phyloP scores from a whole-genome alignment of 2,797 vertebrate genomes.

The Sebastes iracundus region DNA sequence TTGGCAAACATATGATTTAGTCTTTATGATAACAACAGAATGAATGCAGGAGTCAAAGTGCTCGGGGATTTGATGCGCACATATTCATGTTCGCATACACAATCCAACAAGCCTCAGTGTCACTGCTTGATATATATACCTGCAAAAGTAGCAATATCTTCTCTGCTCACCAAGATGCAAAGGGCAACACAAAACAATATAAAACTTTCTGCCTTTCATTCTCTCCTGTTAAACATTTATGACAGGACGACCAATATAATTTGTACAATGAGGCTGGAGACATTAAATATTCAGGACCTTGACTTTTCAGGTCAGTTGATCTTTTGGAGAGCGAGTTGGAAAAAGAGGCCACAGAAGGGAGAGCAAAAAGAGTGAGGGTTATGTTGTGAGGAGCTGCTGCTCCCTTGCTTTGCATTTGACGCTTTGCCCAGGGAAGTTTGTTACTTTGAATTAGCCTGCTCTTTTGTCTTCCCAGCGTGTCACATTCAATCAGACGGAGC shows the following conservation, averaged over 20 bases:
- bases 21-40: slow-evolving; percentile 57
- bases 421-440: slow-evolving; percentile 90
- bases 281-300: slow-evolving; percentile 77
- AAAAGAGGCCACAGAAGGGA: slow-evolving; percentile 47
- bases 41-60: slow-evolving; percentile 39
- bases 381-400: slow-evolving; percentile 74
- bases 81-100: slow-evolving; percentile 21
- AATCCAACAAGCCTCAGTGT: slow-evolving; percentile 24
- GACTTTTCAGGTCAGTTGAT: slow-evolving; percentile 87
- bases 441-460: slow-evolving; percentile 95
- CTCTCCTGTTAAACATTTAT: slow-evolving; percentile 61
- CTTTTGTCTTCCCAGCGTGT: slow-evolving; percentile 95
- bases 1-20: slow-evolving; percentile 61
- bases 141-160: neutral
- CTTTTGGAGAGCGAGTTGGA: slow-evolving; percentile 78
- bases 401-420: slow-evolving; percentile 81
- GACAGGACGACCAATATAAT: slow-evolving; percentile 65
- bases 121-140: slow-evolving; percentile 30
- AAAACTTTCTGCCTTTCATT: slow-evolving; percentile 55
- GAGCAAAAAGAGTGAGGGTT: slow-evolving; percentile 59
- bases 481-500: slow-evolving; percentile 89
- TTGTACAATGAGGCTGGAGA: slow-evolving; percentile 63
- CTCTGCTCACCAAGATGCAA: slow-evolving; percentile 13
- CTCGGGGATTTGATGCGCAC: slow-evolving; percentile 39
- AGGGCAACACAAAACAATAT: slow-evolving; percentile 56